A percentile compares a stretch with the other conserved stretches of the same genome.
Conservation (phyloP, 1,140 invertebrate genomes). For the Drosophila nigromelanica region DNA sequence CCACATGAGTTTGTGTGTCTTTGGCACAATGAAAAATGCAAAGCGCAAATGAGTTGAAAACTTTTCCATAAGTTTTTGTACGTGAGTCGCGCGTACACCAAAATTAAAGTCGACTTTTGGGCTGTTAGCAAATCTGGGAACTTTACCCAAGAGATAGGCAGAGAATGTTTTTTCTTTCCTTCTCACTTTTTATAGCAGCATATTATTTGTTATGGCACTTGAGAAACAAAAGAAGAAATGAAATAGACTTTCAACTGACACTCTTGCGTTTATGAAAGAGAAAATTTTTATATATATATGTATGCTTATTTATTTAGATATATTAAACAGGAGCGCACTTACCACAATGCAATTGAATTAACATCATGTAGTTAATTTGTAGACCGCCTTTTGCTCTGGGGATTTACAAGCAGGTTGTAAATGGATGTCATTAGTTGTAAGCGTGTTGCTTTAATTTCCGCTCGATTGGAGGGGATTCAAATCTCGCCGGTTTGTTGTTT, state of each 20-base stretch:
- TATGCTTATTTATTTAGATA: neutral
- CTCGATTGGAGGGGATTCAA: constrained; percentile 32
- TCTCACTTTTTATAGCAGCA: neutral
- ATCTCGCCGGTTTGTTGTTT: constrained; percentile 13
- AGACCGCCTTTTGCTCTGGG: neutral
- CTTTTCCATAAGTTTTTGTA: constrained; percentile 72
- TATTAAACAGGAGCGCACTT: neutral
- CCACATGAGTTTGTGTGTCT: constrained; percentile 26
- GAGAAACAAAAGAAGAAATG: constrained; percentile 16
- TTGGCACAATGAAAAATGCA: constrained; percentile 77
- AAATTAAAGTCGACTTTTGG: constrained; percentile 69
- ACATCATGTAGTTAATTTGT: neutral
- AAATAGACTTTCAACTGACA: neutral
- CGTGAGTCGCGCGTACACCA: constrained; percentile 45
- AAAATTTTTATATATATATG: neutral
- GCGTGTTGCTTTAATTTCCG: neutral
- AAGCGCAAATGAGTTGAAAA: constrained; percentile 82
- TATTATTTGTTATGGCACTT: constrained; percentile 28
- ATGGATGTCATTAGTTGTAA: neutral
- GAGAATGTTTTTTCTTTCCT: neutral
- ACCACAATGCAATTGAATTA: neutral
- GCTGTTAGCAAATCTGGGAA: constrained; percentile 50
- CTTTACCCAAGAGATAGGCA: constrained; percentile 54
- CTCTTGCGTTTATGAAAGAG: neutral
- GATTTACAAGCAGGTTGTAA: neutral